Evolutionary conservation across 2,888 invertebrate species (phyloP), one percentile per base, ranked within the genome.

Genomic region (Ophioninae sp.): DNA sequence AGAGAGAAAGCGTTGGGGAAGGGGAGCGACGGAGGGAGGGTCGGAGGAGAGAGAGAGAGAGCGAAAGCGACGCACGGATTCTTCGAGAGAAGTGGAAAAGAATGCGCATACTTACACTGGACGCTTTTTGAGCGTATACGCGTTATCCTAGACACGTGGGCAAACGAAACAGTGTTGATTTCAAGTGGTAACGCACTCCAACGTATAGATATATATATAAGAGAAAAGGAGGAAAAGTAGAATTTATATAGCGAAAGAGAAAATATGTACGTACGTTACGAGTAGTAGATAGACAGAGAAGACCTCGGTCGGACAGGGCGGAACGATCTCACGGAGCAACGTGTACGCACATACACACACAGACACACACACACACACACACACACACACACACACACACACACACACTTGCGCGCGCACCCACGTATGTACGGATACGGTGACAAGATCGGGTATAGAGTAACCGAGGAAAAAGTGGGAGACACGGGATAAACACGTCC

Each of bases 231-330:
- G 44, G 44, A 68, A 73, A 86, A 86, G 87, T 86, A 82, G 84
- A 83, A 86, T 85, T 83, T 56, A 81, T 87, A 90, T 86, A 89
- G 88, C 85, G 88, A 85, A 87, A 89, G 86, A 89, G 87, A 89
- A 51, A 51, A 89, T 92, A 92, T 91, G 91, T 92, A 92, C 92
- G 92, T 92, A 90, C 86, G 51, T 51, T 13, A 51, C 83, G 88
- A 89, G 88, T 51, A 89, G 91, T 87, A 90, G 91, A 92, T 85
- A 91, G 89, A 90, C 86, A 91, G 88, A 91, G 87, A 91, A 51
- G 89, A 89, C 91, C 87, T 88, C 90, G 86, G 89, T 88, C 84
- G 88, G 87, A 89, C 87, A 89, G 88, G 87, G 87, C 88, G 87
- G 86, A 89, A 90, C 58, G 88, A 90, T 79, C 82, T 64, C 68